A percentile compares a stretch with the other conserved stretches of the same genome.
phyloP scores from a whole-genome alignment of 2,113 vertebrate species.

The Bubo scandiacus region DNA sequence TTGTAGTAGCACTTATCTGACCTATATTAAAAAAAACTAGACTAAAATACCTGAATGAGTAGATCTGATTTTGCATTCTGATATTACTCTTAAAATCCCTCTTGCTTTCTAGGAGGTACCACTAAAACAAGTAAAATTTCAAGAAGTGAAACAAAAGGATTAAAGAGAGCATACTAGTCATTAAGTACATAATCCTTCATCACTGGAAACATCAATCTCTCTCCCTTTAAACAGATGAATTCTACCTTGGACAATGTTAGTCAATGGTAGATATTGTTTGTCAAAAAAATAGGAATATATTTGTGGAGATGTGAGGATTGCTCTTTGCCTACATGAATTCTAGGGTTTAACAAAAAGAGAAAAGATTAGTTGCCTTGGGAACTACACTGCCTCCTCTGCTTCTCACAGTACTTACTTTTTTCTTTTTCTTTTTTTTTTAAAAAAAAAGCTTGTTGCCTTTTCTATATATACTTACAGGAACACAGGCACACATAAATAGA shows the following conservation, averaged over 20 bases:
- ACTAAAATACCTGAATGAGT: neutral
- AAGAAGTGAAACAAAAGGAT: neutral
- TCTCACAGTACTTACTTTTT: neutral
- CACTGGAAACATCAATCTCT: neutral
- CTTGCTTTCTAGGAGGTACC: neutral
- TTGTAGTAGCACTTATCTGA: neutral
- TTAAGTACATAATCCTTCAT: neutral
- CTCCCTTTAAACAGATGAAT: neutral
- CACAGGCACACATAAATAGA: neutral
- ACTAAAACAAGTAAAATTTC: neutral
- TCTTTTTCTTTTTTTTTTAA: neutral
- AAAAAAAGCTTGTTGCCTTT: neutral
- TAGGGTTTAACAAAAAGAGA: neutral
- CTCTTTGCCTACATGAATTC: neutral
- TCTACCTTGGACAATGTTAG: neutral
- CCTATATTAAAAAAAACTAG: neutral
- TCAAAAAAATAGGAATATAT: neutral
- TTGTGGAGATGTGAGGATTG: neutral
- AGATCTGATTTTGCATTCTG: neutral
- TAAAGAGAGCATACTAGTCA: neutral
- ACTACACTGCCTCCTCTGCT: neutral
- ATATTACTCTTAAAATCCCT: neutral
- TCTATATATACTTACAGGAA: neutral
- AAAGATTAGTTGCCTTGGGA: neutral
- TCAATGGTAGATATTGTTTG: neutral